A percentile compares a stretch with the other conserved stretches of the same genome.
These are phyloP conservation scores for Istiophorus platypterus DNA, from an alignment of 2,113 vertebrate species.

Conservation along the genomic window DNA sequence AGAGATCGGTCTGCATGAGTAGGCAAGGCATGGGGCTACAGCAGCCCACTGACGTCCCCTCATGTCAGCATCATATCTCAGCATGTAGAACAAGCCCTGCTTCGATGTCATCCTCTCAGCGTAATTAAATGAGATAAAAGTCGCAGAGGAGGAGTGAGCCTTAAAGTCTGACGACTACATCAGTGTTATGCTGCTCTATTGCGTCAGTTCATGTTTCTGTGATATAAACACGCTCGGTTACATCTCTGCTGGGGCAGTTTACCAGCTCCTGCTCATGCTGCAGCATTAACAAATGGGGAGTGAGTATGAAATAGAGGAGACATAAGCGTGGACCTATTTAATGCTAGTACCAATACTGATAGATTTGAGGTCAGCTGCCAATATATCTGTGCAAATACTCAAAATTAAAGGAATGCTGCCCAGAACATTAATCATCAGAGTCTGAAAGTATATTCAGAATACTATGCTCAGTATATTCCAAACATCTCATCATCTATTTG, in stretches of 20 bases:
- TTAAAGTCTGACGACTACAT: slow-evolving; percentile 35
- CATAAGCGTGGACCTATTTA: background rate
- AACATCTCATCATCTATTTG: background rate
- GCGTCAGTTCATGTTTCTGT: slow-evolving; percentile 30
- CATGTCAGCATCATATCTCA: slow-evolving; percentile 55
- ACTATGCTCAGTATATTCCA: background rate
- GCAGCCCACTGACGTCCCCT: slow-evolving; percentile 47
- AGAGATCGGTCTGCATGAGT: slow-evolving; percentile 25
- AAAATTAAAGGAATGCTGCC: too few relatives aligned
- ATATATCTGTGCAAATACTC: background rate
- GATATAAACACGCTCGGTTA: slow-evolving; percentile 32
- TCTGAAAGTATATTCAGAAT: too few relatives aligned
- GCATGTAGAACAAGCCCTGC: slow-evolving; percentile 44
- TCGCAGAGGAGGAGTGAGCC: slow-evolving; percentile 38
- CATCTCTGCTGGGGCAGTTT: slow-evolving; percentile 19
- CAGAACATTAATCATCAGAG: too few relatives aligned
- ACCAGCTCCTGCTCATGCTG: slow-evolving; percentile 13
- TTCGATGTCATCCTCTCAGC: slow-evolving; percentile 68
- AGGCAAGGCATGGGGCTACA: background rate
- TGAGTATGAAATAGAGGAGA: background rate
- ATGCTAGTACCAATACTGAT: background rate
- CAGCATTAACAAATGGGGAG: slow-evolving; percentile 21
- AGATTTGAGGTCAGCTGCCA: background rate
- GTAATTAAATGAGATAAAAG: slow-evolving; percentile 74
- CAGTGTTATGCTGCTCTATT: background rate